phyloP scores from a whole-genome alignment of 1,140 invertebrate species.

The Teleogryllus occipitalis region DNA sequence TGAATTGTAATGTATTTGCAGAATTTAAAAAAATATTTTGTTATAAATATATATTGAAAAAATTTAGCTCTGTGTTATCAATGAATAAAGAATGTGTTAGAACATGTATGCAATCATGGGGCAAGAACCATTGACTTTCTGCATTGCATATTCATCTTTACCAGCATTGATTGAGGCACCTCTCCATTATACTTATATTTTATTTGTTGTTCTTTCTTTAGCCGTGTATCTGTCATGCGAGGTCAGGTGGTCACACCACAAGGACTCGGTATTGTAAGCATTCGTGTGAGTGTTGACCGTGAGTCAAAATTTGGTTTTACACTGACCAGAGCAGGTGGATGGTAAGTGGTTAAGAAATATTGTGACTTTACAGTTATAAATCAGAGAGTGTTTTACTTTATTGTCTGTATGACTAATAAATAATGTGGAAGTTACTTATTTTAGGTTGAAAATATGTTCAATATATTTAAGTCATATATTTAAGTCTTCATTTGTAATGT shows the following conservation, averaged over 20 bases:
- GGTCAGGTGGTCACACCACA: conserved; percentile 89
- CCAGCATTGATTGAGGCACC: not conserved
- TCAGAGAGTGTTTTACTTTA: too few relatives aligned
- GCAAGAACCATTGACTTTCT: not conserved
- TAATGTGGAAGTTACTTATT: too few relatives aligned
- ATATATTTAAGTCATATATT: too few relatives aligned
- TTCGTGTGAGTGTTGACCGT: conserved; percentile 88
- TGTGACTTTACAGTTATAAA: not conserved
- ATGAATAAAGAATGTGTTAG: too few relatives aligned
- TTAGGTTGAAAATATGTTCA: too few relatives aligned
- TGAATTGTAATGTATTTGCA: too few relatives aligned
- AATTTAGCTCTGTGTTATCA: too few relatives aligned
- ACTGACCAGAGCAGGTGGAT: conserved; percentile 83
- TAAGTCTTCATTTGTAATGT: too few relatives aligned
- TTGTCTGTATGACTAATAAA: too few relatives aligned
- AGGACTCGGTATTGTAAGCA: conserved; percentile 90
- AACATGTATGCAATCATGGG: not conserved
- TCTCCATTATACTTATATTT: not conserved
- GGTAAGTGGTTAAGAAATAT: conserved; percentile 57
- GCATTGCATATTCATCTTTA: not conserved
- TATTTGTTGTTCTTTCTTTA: conserved; percentile 34
- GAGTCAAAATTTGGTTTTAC: conserved; percentile 95
- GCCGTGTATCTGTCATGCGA: conserved; percentile 96
- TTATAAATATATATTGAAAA: too few relatives aligned
- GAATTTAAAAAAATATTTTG: too few relatives aligned